Percentiles rank a stretch among this genome's conserved stretches.
phyloP scores from a whole-genome alignment of 2,113 vertebrate species.

The Ptilorrhoa leucosticta region DNA sequence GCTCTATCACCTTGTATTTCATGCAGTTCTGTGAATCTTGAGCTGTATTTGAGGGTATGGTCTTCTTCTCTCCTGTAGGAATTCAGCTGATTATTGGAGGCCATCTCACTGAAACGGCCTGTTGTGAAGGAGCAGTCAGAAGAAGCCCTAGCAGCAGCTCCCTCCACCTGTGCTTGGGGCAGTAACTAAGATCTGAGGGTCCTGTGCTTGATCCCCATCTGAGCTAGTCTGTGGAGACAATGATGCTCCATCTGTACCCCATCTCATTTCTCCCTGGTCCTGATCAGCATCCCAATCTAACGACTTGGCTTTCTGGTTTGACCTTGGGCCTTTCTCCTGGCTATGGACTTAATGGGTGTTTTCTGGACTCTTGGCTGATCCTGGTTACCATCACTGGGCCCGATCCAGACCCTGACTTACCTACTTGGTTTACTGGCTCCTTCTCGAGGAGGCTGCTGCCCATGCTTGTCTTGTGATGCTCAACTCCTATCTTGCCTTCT shows the following conservation, averaged over 20 bases:
- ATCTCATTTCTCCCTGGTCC: rapidly evolving
- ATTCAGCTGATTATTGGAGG: not conserved
- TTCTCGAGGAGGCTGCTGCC: not conserved
- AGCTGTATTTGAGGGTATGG: not conserved
- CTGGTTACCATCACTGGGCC: not conserved
- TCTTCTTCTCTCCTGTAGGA: not conserved
- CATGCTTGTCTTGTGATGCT: rapidly evolving
- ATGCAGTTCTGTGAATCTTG: not conserved
- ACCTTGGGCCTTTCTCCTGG: not conserved
- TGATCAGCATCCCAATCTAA: too few relatives aligned
- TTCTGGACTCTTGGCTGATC: not conserved
- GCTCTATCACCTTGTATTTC: not conserved
- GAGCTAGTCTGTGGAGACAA: rapidly evolving
- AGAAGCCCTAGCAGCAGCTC: not conserved
- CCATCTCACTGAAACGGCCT: rapidly evolving
- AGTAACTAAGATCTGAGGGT: not conserved
- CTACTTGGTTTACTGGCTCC: not conserved
- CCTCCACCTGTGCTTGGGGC: not conserved
- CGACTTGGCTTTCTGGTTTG: not conserved
- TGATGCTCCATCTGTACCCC: not conserved
- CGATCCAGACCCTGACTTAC: not conserved
- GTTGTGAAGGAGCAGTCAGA: not conserved
- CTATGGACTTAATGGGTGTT: not conserved
- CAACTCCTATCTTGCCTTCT: not conserved
- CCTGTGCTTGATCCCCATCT: rapidly evolving